These are phyloP conservation scores for Labeo rohita DNA, from an alignment of 2,113 vertebrate genomes.

Conservation along the genomic window DNA sequence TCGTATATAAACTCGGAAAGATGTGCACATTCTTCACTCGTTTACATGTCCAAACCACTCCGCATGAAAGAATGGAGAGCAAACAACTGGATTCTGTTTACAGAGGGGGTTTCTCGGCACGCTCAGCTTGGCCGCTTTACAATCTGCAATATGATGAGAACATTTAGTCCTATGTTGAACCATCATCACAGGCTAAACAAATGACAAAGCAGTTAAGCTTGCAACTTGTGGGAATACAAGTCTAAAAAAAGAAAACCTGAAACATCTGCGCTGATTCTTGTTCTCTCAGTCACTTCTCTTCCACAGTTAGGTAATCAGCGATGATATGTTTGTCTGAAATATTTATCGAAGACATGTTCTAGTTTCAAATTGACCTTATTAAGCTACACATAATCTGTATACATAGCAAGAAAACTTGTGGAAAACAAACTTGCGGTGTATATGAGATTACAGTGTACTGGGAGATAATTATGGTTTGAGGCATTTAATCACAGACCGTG, in stretches of 20 bases:
- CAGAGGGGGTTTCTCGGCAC: background rate
- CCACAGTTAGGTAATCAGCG: background rate
- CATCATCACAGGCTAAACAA: constrained; percentile 1
- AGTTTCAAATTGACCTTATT: background rate
- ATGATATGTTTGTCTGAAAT: background rate
- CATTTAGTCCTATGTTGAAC: background rate
- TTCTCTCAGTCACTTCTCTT: background rate
- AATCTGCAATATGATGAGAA: constrained; percentile 9
- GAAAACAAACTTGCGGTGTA: constrained; percentile 13
- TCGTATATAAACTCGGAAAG: background rate
- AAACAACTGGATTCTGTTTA: constrained; percentile 7
- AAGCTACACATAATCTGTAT: background rate
- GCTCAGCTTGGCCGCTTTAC: background rate
- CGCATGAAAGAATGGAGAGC: background rate
- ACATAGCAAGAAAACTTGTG: background rate
- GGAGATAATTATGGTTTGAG: constrained; percentile 14
- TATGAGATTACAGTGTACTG: background rate
- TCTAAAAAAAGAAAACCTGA: background rate
- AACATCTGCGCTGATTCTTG: background rate
- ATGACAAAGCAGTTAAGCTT: constrained; percentile 11
- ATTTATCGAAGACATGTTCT: constrained; percentile 10
- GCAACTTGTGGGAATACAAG: background rate
- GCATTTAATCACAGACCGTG: constrained; percentile 30
- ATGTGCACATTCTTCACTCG: background rate
- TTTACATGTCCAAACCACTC: background rate